A percentile compares a stretch with the other conserved stretches of the same genome.
These are phyloP conservation scores for Lasioglossum pauxillum DNA, from an alignment of 2,888 invertebrate species.

Conservation along the genomic window DNA sequence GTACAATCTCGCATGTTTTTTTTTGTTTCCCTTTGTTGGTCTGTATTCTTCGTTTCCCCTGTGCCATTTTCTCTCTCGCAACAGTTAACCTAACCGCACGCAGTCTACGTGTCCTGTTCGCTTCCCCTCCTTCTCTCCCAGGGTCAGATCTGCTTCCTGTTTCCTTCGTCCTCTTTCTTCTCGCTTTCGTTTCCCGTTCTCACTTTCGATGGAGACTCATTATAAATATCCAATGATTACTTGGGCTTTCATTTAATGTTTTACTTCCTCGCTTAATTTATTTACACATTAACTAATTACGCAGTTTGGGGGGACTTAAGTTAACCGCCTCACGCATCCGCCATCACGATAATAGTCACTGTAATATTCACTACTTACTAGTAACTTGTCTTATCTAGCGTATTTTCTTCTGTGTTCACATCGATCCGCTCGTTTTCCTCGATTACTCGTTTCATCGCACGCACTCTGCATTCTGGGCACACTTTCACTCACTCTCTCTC, in stretches of 20 bases:
- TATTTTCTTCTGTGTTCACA: slow-evolving; percentile 74
- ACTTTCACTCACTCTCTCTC: slow-evolving; percentile 40
- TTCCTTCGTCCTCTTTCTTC: slow-evolving; percentile 1
- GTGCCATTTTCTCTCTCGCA: slow-evolving; percentile 22
- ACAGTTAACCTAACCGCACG: slow-evolving; percentile 47
- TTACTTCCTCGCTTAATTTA: slow-evolving; percentile 81
- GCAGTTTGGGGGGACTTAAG: slow-evolving; percentile 75
- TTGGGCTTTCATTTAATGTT: slow-evolving; percentile 79
- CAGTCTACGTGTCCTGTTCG: slow-evolving; percentile 34
- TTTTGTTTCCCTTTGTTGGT: slow-evolving; percentile 21
- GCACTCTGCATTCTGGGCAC: not conserved
- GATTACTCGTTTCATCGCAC: slow-evolving; percentile 51
- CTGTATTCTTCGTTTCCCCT: slow-evolving; percentile 15
- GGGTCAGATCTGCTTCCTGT: slow-evolving; percentile 64
- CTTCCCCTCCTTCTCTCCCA: slow-evolving; percentile 36
- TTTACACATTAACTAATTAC: slow-evolving; percentile 82
- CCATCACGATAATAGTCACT: slow-evolving; percentile 75
- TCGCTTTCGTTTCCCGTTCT: slow-evolving; percentile 45
- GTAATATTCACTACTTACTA: slow-evolving; percentile 78
- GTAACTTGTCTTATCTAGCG: slow-evolving; percentile 75
- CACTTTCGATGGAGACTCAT: slow-evolving; percentile 74
- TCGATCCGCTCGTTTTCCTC: slow-evolving; percentile 71
- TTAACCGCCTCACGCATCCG: slow-evolving; percentile 75
- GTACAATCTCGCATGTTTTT: slow-evolving; percentile 24
- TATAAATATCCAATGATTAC: slow-evolving; percentile 83